Conservation (phyloP, 2,113 vertebrate species). For the Poeciliopsis turrubarensis region DNA sequence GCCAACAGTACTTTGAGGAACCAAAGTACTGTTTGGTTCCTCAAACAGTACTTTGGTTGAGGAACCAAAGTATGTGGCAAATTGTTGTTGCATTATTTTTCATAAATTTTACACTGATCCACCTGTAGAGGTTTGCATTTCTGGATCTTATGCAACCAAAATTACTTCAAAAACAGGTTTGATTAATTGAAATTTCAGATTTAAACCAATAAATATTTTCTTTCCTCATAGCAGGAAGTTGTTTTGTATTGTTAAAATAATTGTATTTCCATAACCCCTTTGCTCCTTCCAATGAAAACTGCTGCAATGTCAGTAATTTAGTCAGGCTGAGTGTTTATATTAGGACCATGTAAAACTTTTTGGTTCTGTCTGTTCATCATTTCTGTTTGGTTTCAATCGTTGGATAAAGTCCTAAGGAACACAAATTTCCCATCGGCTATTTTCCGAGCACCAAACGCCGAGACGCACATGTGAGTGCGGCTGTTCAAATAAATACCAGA, state of each 20-base stretch:
- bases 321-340: no score
- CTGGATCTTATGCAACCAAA: no score
- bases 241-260: background rate
- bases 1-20: no score
- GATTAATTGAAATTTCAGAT: background rate
- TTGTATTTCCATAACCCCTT: background rate
- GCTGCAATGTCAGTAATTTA: background rate
- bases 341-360: background rate
- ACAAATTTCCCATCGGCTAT: constrained; percentile 44
- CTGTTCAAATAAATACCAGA: constrained; percentile 62
- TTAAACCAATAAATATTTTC: background rate
- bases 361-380: constrained; percentile 24
- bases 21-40: background rate
- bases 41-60: no score
- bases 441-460: constrained; percentile 28
- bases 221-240: background rate
- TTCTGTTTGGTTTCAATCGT: constrained; percentile 33
- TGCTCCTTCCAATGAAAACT: background rate
- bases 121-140: no score
- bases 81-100: no score
- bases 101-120: no score
- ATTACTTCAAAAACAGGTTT: background rate
- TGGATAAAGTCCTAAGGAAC: constrained; percentile 26
- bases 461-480: constrained; percentile 21
- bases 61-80: background rate